These are phyloP conservation scores for Platyrinchus mystaceus DNA, from an alignment of 2,797 vertebrate species.

Conservation along the genomic window DNA sequence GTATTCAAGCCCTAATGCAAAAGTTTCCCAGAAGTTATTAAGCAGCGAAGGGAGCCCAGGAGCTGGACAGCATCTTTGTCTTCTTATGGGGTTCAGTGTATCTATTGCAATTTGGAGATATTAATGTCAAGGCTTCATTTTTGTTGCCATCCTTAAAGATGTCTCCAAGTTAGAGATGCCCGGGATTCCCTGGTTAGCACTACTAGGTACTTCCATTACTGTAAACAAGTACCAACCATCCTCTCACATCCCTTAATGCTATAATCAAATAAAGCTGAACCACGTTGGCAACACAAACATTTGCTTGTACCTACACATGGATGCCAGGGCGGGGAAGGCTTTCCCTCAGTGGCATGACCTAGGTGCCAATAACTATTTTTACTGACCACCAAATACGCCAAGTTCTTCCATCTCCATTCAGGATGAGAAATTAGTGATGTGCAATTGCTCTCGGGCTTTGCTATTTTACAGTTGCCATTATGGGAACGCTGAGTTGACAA, in stretches of 20 bases:
- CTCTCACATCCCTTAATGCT: background rate
- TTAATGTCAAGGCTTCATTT: background rate
- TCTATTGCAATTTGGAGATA: background rate
- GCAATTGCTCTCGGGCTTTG: background rate
- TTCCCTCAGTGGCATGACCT: background rate
- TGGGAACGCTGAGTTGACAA: background rate
- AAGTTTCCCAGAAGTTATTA: background rate
- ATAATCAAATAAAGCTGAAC: background rate
- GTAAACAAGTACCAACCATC: background rate
- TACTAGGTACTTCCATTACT: background rate
- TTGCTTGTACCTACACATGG: background rate
- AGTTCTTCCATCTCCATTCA: background rate
- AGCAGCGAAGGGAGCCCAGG: background rate
- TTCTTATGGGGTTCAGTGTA: background rate
- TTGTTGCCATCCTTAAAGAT: background rate
- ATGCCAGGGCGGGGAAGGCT: background rate
- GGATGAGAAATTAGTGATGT: background rate
- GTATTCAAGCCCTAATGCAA: background rate
- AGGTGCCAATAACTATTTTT: background rate
- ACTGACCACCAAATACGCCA: background rate
- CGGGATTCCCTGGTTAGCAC: background rate
- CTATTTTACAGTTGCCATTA: background rate
- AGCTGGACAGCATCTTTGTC: background rate
- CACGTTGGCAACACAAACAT: fast-evolving
- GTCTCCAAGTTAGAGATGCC: background rate